These are phyloP conservation scores for Ptychochromis oligacanthus DNA, from an alignment of 2,113 vertebrate genomes.

Conservation along the genomic window DNA sequence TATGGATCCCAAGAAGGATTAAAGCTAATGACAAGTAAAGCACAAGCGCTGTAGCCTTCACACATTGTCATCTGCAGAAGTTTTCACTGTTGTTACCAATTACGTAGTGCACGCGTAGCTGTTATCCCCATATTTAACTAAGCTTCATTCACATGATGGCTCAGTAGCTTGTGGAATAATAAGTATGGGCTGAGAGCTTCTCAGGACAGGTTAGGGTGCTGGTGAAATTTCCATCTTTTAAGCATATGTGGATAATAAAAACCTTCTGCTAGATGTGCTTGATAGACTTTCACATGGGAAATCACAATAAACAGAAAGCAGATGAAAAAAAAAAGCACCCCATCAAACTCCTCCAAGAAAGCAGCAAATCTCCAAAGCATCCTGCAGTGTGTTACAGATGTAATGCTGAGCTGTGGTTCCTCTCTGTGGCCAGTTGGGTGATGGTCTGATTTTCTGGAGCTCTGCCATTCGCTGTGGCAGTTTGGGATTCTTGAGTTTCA, in stretches of 20 bases:
- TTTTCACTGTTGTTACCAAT: background rate
- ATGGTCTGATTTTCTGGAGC: conserved; percentile 70
- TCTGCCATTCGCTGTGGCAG: conserved; percentile 63
- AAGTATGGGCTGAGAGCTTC: conserved; percentile 10
- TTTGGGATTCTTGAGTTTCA: conserved; percentile 72
- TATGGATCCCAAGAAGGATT: background rate
- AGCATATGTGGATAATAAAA: conserved; percentile 64
- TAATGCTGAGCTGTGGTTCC: conserved; percentile 44
- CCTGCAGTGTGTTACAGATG: conserved; percentile 46
- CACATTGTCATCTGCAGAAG: background rate
- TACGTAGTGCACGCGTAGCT: background rate
- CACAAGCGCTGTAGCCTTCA: background rate
- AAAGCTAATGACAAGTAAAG: background rate
- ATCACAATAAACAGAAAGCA: conserved; percentile 63
- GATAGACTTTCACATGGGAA: conserved; percentile 61
- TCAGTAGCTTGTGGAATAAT: conserved; percentile 22
- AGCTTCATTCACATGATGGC: conserved; percentile 6
- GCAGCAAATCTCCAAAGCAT: conserved; percentile 30
- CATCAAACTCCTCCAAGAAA: conserved; percentile 28
- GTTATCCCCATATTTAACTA: background rate
- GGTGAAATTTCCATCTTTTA: conserved; percentile 42
- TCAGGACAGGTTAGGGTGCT: conserved; percentile 25
- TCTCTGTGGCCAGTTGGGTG: conserved; percentile 53
- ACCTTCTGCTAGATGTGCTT: conserved; percentile 54
- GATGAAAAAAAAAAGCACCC: conserved; percentile 41